phyloP scores from a whole-genome alignment of 2,113 vertebrate genomes.

The Naja naja region DNA sequence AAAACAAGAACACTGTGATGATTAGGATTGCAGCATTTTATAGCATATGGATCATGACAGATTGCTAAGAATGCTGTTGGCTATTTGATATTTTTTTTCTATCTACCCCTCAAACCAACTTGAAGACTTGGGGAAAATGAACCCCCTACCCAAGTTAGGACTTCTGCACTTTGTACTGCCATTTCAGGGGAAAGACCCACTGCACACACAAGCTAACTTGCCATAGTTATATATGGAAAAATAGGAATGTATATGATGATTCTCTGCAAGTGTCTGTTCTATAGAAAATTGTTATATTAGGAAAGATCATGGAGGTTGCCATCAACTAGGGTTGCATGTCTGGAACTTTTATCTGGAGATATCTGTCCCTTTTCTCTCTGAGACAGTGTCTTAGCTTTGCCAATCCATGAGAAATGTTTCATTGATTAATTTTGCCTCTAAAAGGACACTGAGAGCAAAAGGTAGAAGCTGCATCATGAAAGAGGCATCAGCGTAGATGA shows the following conservation, averaged over 20 bases:
- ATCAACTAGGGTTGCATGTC: not conserved
- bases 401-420: not conserved
- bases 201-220: too few species aligned
- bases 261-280: not conserved
- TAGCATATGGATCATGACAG: not conserved
- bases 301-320: not conserved
- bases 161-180: not conserved
- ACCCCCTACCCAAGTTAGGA: too few species aligned
- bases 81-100: not conserved
- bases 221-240: not conserved
- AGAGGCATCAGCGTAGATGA: too few species aligned
- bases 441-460: not conserved
- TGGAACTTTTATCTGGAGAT: not conserved
- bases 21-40: not conserved
- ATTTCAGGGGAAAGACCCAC: not conserved
- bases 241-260: not conserved
- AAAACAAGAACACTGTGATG: not conserved
- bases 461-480: not conserved
- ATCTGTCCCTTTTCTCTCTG: not conserved
- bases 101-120: not conserved
- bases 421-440: not conserved
- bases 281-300: not conserved
- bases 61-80: not conserved
- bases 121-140: not conserved
- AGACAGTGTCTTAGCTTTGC: not conserved